Evolutionary conservation across 2,113 vertebrate genomes (phyloP).

Genomic region (Rhinopomastus cyanomelas): DNA sequence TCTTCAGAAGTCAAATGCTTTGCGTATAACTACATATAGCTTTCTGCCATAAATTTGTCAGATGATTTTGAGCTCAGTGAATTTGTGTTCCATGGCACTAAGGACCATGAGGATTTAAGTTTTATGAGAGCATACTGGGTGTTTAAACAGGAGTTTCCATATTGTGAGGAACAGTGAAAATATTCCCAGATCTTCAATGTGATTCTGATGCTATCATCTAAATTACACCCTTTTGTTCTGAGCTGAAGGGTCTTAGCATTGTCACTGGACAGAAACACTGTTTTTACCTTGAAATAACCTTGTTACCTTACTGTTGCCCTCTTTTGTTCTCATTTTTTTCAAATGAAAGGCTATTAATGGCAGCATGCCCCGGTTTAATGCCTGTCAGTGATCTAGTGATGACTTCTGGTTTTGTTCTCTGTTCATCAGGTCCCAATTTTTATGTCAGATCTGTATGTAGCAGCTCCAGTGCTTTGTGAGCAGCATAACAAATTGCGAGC

Average conservation of each 20-base stretch:
- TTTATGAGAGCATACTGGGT: not conserved
- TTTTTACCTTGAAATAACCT: slow-evolving; percentile 15
- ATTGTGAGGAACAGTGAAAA: not conserved
- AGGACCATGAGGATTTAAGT: not conserved
- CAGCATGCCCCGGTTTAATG: not conserved
- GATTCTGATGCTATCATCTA: not conserved
- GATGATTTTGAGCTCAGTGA: not conserved
- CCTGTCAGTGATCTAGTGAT: not conserved
- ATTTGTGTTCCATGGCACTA: not conserved
- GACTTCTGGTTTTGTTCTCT: not conserved
- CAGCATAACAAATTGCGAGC: not conserved
- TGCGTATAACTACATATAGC: not conserved
- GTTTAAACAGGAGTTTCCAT: not conserved
- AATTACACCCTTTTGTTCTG: not conserved
- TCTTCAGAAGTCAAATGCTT: not conserved
- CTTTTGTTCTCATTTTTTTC: slow-evolving; percentile 25
- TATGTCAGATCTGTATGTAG: not conserved
- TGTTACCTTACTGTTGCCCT: not conserved
- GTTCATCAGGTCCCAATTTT: not conserved
- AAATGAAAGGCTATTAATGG: not conserved
- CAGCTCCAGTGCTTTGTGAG: not conserved
- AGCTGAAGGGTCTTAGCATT: not conserved
- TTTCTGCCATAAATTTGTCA: not conserved
- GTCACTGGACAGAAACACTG: not conserved
- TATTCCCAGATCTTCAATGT: not conserved